Percentiles rank a stretch among this genome's conserved stretches.
phyloP scores from a whole-genome alignment of 2,113 vertebrate genomes.

The Psophia crepitans region DNA sequence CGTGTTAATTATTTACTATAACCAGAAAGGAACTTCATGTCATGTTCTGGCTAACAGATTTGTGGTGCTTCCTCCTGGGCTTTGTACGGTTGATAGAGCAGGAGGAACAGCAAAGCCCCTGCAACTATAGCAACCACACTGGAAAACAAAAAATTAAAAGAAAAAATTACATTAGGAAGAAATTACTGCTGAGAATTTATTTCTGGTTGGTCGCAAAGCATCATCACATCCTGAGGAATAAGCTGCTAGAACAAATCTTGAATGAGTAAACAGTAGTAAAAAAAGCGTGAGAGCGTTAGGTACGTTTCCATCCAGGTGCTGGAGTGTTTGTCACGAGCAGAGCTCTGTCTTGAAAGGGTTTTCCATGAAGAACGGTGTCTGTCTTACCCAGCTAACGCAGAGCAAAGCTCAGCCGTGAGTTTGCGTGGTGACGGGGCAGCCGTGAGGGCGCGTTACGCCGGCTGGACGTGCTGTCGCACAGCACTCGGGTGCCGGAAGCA shows the following conservation, averaged over 20 bases:
- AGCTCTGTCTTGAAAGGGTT: neutral
- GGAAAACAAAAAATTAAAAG: neutral
- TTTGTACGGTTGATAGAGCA: neutral
- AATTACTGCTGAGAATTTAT: neutral
- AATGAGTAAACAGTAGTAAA: neutral
- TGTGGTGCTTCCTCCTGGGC: neutral
- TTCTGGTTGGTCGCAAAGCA: neutral
- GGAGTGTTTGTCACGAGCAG: neutral
- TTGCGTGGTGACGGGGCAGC: accelerated
- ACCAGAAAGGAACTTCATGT: neutral
- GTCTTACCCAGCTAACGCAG: neutral
- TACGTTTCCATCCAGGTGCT: neutral
- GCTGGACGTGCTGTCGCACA: accelerated
- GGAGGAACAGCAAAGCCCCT: neutral
- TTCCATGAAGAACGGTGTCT: neutral
- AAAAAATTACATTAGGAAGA: neutral
- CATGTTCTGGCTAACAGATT: neutral
- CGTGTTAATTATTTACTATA: neutral
- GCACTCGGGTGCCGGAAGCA: too few species aligned
- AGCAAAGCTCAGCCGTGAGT: neutral
- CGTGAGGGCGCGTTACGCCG: too few species aligned
- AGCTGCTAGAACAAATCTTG: neutral
- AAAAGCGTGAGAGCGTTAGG: neutral
- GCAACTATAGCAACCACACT: neutral
- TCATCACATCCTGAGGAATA: neutral